Percentiles rank a stretch among this genome's conserved stretches.
These are phyloP conservation scores for Corythornis vintsioides DNA, from an alignment of 2,113 vertebrate species.

Conservation along the genomic window DNA sequence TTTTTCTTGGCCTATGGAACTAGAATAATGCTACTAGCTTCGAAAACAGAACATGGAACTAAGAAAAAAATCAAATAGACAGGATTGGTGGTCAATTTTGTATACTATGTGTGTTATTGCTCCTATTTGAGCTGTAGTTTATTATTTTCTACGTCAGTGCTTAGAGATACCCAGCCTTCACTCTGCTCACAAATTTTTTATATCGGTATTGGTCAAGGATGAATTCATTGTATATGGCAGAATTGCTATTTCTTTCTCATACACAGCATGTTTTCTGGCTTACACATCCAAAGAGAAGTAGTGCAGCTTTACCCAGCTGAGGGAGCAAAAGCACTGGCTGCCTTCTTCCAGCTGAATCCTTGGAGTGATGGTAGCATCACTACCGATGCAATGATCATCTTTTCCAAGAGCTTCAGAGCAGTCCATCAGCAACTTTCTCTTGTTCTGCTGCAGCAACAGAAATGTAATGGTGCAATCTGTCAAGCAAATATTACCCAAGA, in stretches of 20 bases:
- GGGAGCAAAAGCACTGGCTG: not conserved
- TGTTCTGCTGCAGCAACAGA: not conserved
- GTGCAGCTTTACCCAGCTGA: not conserved
- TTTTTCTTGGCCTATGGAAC: not conserved
- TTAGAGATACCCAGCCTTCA: not conserved
- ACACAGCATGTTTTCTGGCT: not conserved
- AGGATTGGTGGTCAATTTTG: not conserved
- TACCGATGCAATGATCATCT: not conserved
- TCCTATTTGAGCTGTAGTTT: not conserved
- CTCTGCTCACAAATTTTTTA: not conserved
- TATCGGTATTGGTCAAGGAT: not conserved
- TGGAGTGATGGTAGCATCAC: too few species aligned
- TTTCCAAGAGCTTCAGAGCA: not conserved
- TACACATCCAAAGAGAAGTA: not conserved
- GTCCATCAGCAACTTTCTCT: not conserved
- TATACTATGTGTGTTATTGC: not conserved
- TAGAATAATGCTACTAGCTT: not conserved
- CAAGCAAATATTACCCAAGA: not conserved
- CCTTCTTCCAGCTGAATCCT: not conserved
- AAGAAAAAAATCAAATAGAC: not conserved
- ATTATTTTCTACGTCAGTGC: not conserved
- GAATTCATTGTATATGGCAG: not conserved
- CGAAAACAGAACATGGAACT: not conserved
- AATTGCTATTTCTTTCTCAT: not conserved
- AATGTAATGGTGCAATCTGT: not conserved